A percentile compares a stretch with the other conserved stretches of the same genome.
These are phyloP conservation scores for Chionoecetes opilio DNA, from an alignment of 1,140 invertebrate genomes.

Conservation along the genomic window DNA sequence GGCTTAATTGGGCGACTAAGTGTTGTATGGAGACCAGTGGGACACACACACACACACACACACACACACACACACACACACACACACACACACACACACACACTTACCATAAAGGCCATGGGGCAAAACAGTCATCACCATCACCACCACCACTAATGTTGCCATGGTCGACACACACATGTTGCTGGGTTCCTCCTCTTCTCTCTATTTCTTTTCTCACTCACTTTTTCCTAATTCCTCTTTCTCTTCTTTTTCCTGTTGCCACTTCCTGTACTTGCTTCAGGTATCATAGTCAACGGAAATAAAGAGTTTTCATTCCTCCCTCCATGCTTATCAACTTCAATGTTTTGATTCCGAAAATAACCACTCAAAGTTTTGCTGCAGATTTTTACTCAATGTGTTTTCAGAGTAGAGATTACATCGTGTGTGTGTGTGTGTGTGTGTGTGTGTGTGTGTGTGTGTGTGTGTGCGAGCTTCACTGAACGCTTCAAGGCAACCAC, in stretches of 20 bases:
- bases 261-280: neutral
- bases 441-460: conserved; percentile 1
- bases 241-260: neutral
- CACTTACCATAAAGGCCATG: neutral
- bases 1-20: no score
- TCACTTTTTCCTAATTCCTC: neutral
- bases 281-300: neutral
- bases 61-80: conserved; percentile 16
- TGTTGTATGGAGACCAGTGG: no score
- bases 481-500: no score
- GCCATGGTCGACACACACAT: neutral
- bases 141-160: neutral
- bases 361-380: neutral
- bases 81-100: neutral
- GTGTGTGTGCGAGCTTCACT: neutral
- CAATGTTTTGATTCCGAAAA: neutral
- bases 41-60: neutral
- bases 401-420: no score
- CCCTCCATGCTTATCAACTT: neutral
- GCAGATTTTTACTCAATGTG: no score
- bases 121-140: neutral
- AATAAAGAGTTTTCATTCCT: neutral
- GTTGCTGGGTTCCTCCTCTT: neutral
- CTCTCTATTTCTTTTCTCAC: neutral
- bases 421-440: neutral